phyloP scores from a whole-genome alignment of 2,113 vertebrate genomes.

The Lynx canadensis region DNA sequence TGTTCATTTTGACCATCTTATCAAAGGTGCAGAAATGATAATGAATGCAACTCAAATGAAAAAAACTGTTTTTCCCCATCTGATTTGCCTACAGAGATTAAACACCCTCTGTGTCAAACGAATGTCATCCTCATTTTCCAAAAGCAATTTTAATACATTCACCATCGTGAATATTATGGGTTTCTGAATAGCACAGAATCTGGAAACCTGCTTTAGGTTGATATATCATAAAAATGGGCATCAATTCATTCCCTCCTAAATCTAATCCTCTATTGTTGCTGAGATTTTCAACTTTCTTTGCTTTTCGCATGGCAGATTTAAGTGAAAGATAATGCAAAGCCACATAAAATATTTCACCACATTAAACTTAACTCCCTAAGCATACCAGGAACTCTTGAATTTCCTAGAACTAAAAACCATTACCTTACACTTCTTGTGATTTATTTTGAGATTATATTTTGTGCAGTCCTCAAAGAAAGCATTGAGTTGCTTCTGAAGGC shows the following conservation, averaged over 20 bases:
- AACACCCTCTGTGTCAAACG: background rate
- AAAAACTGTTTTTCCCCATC: background rate
- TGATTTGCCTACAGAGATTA: constrained; percentile 16
- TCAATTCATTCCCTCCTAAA: constrained; percentile 56
- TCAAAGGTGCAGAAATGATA: constrained; percentile 8
- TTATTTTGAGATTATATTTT: constrained; percentile 78
- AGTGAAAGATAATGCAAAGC: constrained; percentile 63
- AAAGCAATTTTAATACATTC: constrained; percentile 48
- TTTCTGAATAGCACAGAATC: constrained; percentile 7
- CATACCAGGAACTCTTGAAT: constrained; percentile 68
- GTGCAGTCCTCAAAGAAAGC: constrained; percentile 61
- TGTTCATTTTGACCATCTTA: background rate
- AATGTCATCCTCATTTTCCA: constrained; percentile 17
- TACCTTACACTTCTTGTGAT: constrained; percentile 71
- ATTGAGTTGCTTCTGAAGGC: constrained; percentile 63
- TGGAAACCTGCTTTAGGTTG: background rate
- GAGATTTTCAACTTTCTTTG: constrained; percentile 54
- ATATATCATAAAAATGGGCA: constrained; percentile 8
- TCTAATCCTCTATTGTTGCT: constrained; percentile 18
- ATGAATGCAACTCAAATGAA: background rate
- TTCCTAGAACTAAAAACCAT: constrained; percentile 73
- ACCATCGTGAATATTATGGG: background rate
- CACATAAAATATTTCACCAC: constrained; percentile 70
- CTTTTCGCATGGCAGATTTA: constrained; percentile 66
- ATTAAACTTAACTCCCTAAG: constrained; percentile 68